These are phyloP conservation scores for Cyprinodon diabolis DNA, from an alignment of 2,797 vertebrate genomes.

Conservation along the genomic window DNA sequence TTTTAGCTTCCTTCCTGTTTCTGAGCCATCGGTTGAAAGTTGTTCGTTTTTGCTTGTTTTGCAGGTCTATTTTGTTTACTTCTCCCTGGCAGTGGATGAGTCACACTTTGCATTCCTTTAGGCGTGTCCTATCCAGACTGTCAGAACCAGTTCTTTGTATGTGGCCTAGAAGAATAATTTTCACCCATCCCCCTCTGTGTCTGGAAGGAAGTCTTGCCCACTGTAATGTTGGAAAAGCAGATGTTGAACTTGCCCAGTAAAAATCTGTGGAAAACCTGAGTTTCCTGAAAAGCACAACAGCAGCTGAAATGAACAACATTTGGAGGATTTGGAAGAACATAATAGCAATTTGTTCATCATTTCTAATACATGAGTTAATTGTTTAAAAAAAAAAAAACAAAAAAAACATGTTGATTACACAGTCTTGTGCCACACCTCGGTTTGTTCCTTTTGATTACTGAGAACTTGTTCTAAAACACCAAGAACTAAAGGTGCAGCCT, in stretches of 20 bases:
- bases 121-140: conserved; percentile 51
- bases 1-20: conserved; percentile 32
- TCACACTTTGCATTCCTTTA: conserved; percentile 51
- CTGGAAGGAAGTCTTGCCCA: neutral
- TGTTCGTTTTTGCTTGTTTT: conserved; percentile 32
- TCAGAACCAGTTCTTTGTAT: conserved; percentile 57
- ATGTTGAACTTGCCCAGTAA: conserved; percentile 10
- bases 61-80: conserved; percentile 30
- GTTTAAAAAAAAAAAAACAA: too few species aligned
- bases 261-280: neutral
- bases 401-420: neutral
- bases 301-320: neutral
- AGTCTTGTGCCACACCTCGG: neutral
- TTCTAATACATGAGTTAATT: neutral
- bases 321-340: neutral
- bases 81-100: conserved; percentile 33
- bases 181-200: neutral
- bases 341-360: neutral
- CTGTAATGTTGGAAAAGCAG: neutral
- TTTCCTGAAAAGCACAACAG: conserved; percentile 30
- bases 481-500: neutral
- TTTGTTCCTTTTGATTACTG: neutral
- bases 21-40: neutral
- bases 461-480: neutral
- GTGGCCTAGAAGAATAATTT: neutral